These are phyloP conservation scores for Electrona antarctica DNA, from an alignment of 2,113 vertebrate genomes.

Conservation along the genomic window DNA sequence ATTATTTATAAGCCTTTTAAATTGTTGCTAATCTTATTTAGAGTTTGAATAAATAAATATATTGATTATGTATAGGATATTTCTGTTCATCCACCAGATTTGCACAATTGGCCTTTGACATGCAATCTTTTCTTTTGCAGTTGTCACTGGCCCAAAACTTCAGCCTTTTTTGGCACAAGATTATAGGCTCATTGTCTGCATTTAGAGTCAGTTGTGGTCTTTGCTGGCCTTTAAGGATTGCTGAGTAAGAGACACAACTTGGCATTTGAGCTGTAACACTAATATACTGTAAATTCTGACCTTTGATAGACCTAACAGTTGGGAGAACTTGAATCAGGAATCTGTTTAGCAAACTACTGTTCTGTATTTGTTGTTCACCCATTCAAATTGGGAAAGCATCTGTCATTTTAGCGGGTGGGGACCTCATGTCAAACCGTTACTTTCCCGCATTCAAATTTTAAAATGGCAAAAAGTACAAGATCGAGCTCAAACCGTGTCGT, in stretches of 20 bases:
- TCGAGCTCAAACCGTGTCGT: too few relatives aligned
- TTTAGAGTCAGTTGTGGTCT: not conserved
- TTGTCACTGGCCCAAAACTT: not conserved
- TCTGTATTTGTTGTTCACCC: not conserved
- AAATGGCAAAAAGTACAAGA: too few relatives aligned
- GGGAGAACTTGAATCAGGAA: not conserved
- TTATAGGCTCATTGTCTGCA: not conserved
- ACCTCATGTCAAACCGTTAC: too few relatives aligned
- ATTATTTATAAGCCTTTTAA: not conserved
- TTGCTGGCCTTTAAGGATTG: not conserved
- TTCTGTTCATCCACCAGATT: conserved; percentile 5
- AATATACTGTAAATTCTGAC: not conserved
- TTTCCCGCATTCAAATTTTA: too few relatives aligned
- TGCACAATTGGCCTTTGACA: not conserved
- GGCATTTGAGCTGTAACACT: not conserved
- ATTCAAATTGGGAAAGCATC: not conserved
- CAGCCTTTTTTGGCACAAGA: not conserved
- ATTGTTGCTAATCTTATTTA: not conserved
- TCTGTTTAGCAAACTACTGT: not conserved
- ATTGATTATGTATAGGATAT: not conserved
- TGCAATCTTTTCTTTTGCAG: not conserved
- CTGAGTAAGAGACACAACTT: not conserved
- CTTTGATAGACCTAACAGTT: not conserved
- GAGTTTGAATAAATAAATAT: conserved; percentile 13
- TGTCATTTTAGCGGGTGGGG: too few relatives aligned